These are phyloP conservation scores for Meiosimyza platycephala DNA, from an alignment of 2,888 invertebrate species.

Conservation along the genomic window DNA sequence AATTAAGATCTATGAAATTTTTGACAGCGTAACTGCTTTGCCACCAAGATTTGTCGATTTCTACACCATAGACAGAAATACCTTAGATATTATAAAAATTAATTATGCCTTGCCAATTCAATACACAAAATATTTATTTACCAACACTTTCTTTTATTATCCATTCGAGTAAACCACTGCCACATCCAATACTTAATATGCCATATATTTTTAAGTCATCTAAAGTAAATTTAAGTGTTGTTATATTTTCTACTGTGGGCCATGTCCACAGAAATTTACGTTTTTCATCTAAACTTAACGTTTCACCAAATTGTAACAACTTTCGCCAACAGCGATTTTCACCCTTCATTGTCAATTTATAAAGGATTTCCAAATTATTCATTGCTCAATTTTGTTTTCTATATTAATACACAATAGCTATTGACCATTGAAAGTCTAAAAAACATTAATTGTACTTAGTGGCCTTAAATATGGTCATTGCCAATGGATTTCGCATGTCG, in stretches of 20 bases:
- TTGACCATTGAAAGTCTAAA: no score
- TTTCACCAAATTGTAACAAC: conserved; percentile 60
- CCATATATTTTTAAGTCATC: conserved; percentile 66
- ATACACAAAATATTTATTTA: conserved; percentile 55
- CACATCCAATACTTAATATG: conserved; percentile 81
- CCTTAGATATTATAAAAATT: conserved; percentile 64
- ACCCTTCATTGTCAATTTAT: conserved; percentile 47
- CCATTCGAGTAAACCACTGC: conserved; percentile 86
- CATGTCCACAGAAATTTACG: conserved; percentile 79
- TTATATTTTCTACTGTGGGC: conserved; percentile 75
- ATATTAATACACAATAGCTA: no score
- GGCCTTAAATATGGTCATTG: conserved; percentile 33
- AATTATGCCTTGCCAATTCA: not conserved
- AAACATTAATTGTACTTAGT: not conserved
- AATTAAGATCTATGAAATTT: conserved; percentile 75
- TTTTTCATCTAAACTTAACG: conserved; percentile 55
- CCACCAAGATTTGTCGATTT: conserved; percentile 87
- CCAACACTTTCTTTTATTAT: conserved; percentile 76
- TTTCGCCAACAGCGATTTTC: conserved; percentile 67
- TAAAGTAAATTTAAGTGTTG: conserved; percentile 70
- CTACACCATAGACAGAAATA: conserved; percentile 75
- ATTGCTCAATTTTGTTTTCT: no score
- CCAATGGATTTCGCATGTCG: conserved; percentile 7
- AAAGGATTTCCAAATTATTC: conserved; percentile 37
- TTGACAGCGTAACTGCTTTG: conserved; percentile 79